Base-by-base conservation (phyloP, 2,888 invertebrate genomes). In the Melangyna quadrimaculata region DNA sequence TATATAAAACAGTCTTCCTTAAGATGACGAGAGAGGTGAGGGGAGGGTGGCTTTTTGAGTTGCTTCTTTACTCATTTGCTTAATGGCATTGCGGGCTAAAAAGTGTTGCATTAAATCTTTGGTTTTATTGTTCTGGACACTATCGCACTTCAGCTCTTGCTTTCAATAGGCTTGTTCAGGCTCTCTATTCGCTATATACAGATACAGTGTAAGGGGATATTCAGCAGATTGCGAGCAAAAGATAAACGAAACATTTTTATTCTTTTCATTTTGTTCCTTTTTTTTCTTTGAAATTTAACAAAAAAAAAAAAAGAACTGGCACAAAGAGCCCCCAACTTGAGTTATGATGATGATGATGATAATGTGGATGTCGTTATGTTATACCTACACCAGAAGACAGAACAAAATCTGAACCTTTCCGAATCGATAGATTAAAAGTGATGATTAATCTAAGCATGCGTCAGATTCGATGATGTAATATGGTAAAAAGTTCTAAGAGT, bases 11-110 rank as follows among this genome's bases (percentile, higher is more conserved):
- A 14, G 51, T 35, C 63, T 40, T 43, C 27, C 10, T 63, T 12
- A 61, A 40, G 19, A 51, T 43, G 17, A 22, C 4, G 37, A 8
- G 43, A 3, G 22, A 24, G n/a, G 12, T 1, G n/a, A 2, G 22
- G 8, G 9, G 65, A 32, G 48, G 32, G 43, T 55, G 63, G 27
- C 37, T 32, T 69, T 63, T 75, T 53, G 80, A 67, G 75, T 69
- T 72, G 67, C 61, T 80, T 79, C 75, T 86, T 80, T 77, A 75
- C 69, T 86, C 80, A 86, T 86, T 86, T 86, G 77, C 61, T 81
- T 86, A 86, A 86, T 86, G 86, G 81, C 73, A 67, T 77, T 75
- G 61, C 48, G 40, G 77, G 35, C 55, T 51, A 43, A 72, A 80
- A 80, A 73, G 80, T 81, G 86, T 80, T 78, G 86, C 80, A 75